Percentiles rank a stretch among this genome's conserved stretches.
phyloP scores from a whole-genome alignment of 2,888 invertebrate species.

The Machimus rusticus region DNA sequence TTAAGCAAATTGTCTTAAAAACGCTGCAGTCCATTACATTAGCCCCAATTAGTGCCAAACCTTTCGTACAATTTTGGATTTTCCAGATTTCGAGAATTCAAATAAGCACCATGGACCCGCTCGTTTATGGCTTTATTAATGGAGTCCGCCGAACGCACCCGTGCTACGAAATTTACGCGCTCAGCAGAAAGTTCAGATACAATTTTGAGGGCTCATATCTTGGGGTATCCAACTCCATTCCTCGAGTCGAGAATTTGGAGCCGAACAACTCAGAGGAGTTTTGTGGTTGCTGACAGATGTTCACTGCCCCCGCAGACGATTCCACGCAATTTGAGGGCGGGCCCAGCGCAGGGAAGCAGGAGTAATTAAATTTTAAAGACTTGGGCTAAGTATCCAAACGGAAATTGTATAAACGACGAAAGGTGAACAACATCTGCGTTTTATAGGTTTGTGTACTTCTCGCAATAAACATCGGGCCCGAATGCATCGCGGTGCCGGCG shows the following conservation, averaged over 20 bases:
- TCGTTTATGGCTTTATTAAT: background rate
- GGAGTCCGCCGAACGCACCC: background rate
- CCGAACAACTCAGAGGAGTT: background rate
- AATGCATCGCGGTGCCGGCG: background rate
- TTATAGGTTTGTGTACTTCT: background rate
- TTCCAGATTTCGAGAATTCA: background rate
- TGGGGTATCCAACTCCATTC: background rate
- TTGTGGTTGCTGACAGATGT: constrained; percentile 1
- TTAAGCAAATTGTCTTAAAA: background rate
- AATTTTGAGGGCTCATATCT: background rate
- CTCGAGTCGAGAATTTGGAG: background rate
- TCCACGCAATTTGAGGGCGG: background rate
- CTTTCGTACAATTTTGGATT: background rate
- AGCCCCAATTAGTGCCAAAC: background rate
- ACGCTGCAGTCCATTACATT: background rate
- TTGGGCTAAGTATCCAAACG: background rate
- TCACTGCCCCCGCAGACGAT: background rate
- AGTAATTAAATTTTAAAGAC: constrained; percentile 7
- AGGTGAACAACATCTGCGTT: constrained; percentile 14
- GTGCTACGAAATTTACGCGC: background rate
- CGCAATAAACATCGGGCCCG: background rate
- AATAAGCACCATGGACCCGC: background rate
- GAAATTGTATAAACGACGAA: constrained; percentile 10
- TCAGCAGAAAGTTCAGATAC: background rate
- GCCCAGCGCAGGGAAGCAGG: background rate